Evolutionary conservation across 30 jellyfish, hydroid and myxozoan genomes (phyloP).

Genomic region (Turritopsis rubra): DNA sequence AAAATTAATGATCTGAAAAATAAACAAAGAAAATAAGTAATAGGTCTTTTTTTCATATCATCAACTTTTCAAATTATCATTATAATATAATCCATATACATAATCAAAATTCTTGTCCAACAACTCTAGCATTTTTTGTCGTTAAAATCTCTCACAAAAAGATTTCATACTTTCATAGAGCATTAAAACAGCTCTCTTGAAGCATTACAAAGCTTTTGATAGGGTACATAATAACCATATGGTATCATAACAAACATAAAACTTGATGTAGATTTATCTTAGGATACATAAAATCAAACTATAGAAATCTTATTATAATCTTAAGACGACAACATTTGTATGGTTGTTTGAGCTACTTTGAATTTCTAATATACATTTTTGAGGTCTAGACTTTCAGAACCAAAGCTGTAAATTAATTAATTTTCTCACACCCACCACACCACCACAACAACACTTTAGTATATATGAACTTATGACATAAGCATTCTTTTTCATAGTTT

Average conservation of each 20-base stretch:
- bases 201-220: background rate
- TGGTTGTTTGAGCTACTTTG: background rate
- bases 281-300: background rate
- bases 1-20: background rate
- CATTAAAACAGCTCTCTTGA: background rate
- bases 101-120: background rate
- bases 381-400: background rate
- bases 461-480: background rate
- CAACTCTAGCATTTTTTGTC: background rate
- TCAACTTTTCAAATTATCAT: background rate
- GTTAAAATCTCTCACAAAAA: background rate
- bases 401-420: background rate
- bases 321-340: background rate
- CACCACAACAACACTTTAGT: background rate
- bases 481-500: background rate
- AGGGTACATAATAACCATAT: background rate
- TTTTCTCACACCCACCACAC: background rate
- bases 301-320: background rate
- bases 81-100: background rate
- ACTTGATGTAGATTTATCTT: background rate
- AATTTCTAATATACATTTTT: background rate
- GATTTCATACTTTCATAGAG: background rate
- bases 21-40: background rate
- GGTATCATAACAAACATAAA: background rate
- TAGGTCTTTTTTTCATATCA: background rate